Percentiles rank a stretch among this genome's conserved stretches.
phyloP scores from a whole-genome alignment of 2,888 invertebrate genomes.

The Pyrgus malvae region DNA sequence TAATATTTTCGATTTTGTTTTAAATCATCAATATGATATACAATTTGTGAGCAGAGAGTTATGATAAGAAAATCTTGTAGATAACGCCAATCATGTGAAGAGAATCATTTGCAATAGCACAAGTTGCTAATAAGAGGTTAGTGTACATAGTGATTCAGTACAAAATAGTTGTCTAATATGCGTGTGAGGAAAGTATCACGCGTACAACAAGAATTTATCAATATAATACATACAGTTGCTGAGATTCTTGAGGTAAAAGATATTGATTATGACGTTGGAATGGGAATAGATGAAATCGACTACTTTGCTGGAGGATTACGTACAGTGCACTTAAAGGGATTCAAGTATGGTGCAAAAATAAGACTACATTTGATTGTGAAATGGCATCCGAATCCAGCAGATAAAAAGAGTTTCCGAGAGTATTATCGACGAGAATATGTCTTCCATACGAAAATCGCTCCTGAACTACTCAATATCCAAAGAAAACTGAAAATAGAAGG shows the following conservation, averaged over 20 bases:
- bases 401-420: slow-evolving; percentile 49
- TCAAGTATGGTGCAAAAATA: slow-evolving; percentile 49
- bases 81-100: slow-evolving; percentile 14
- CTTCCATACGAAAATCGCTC: slow-evolving; percentile 47
- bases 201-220: slow-evolving; percentile 50
- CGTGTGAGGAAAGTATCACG: slow-evolving; percentile 57
- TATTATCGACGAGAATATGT: slow-evolving; percentile 53
- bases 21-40: background rate
- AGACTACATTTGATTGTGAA: slow-evolving; percentile 49
- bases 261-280: slow-evolving; percentile 44
- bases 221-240: slow-evolving; percentile 53
- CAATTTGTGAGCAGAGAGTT: background rate
- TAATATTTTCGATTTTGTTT: background rate
- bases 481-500: slow-evolving; percentile 54
- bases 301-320: slow-evolving; percentile 49
- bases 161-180: slow-evolving; percentile 44
- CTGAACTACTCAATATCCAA: slow-evolving; percentile 53
- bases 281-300: slow-evolving; percentile 55
- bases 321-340: slow-evolving; percentile 50
- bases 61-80: slow-evolving; percentile 8
- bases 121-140: background rate
- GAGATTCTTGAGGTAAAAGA: slow-evolving; percentile 44
- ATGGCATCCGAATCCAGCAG: slow-evolving; percentile 52
- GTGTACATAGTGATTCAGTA: background rate
- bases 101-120: background rate